Evolutionary conservation across 2,888 invertebrate species (phyloP).

Genomic region (Diplazon laetatorius): DNA sequence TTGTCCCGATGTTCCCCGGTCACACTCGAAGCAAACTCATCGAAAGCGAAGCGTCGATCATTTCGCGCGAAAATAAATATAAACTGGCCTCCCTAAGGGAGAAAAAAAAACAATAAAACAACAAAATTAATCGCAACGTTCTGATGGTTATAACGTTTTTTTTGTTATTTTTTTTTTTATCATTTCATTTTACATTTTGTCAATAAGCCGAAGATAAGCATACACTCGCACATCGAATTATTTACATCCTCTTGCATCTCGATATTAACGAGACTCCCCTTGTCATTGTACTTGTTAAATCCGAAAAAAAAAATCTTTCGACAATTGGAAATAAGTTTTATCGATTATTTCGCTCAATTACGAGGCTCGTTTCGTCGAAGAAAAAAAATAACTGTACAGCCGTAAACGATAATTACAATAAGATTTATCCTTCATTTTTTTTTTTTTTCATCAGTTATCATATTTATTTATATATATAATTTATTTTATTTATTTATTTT

Average conservation of each 20-base stretch:
- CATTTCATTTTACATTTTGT: slow-evolving; percentile 45
- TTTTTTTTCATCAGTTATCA: slow-evolving; percentile 9
- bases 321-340: slow-evolving; percentile 33
- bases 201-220: slow-evolving; percentile 59
- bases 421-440: slow-evolving; percentile 12
- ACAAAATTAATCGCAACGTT: slow-evolving; percentile 23
- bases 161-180: slow-evolving; percentile 42
- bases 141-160: no score
- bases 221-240: slow-evolving; percentile 60
- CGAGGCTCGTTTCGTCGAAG: slow-evolving; percentile 31
- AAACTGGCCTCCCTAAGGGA: neutral
- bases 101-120: neutral
- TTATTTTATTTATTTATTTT: slow-evolving; percentile 10
- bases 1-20: neutral
- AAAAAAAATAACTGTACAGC: slow-evolving; percentile 62
- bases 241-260: slow-evolving; percentile 46
- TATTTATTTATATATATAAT: slow-evolving; percentile 13
- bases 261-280: slow-evolving; percentile 16
- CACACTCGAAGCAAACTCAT: neutral
- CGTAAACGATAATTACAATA: slow-evolving; percentile 58
- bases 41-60: no score
- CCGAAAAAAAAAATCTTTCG: neutral
- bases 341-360: slow-evolving; percentile 34
- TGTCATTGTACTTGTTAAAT: slow-evolving; percentile 24
- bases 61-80: neutral